Conservation (phyloP, 1,140 invertebrate genomes). For the Oryctes rhinoceros region DNA sequence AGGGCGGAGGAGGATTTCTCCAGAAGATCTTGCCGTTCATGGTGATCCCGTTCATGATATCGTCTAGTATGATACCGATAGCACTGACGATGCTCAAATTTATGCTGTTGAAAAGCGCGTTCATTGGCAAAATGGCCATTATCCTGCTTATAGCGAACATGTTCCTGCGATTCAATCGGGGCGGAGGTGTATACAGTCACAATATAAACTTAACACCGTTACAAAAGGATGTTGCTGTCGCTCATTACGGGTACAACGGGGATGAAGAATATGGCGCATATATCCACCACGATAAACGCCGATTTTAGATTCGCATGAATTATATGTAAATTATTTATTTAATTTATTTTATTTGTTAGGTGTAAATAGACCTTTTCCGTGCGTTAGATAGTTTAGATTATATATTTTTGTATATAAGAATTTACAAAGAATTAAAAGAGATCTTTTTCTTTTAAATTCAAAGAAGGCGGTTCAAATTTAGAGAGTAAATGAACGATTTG, state of each 20-base stretch:
- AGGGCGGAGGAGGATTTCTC: constrained; percentile 65
- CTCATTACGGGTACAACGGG: constrained; percentile 66
- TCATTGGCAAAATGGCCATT: constrained; percentile 72
- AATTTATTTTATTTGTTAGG: too few species aligned
- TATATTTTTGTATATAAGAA: too few species aligned
- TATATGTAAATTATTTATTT: too few species aligned
- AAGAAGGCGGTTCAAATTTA: too few species aligned
- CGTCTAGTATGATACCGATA: constrained; percentile 70
- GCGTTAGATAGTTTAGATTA: too few species aligned
- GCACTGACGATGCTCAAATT: constrained; percentile 70
- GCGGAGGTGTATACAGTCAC: constrained; percentile 58
- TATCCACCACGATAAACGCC: constrained; percentile 56
- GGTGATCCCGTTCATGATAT: constrained; percentile 70
- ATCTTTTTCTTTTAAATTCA: too few species aligned
- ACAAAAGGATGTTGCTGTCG: constrained; percentile 46
- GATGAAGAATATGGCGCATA: constrained; percentile 66
- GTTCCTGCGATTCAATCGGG: constrained; percentile 59
- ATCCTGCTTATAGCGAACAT: constrained; percentile 69
- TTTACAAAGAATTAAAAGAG: too few species aligned
- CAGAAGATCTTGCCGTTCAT: constrained; percentile 68
- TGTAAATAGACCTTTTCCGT: too few species aligned
- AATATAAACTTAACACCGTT: constrained; percentile 50
- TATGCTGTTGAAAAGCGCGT: constrained; percentile 69
- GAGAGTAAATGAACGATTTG: too few species aligned
- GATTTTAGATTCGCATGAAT: neutral